Conservation (phyloP, 2,797 vertebrate species). For the Loris lydekkerianus region DNA sequence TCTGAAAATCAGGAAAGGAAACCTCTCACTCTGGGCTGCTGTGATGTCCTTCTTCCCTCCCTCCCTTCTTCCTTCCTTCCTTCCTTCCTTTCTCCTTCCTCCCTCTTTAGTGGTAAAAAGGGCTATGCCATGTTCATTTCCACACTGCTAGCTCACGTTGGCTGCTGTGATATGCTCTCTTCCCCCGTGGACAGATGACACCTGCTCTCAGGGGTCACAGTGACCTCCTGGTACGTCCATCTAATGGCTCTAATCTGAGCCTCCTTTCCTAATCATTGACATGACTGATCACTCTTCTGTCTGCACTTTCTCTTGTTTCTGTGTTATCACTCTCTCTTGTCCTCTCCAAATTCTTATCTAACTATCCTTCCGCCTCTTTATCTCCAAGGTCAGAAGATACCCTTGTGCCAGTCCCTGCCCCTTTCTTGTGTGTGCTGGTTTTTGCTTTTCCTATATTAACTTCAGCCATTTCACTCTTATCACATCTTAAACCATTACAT, state of each 20-base stretch:
- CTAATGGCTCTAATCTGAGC: neutral
- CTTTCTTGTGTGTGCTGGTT: neutral
- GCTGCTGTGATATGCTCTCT: neutral
- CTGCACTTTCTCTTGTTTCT: neutral
- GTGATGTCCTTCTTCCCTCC: neutral
- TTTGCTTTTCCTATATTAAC: neutral
- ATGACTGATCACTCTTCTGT: neutral
- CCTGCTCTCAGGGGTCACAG: neutral
- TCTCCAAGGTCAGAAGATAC: neutral
- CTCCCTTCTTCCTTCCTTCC: neutral
- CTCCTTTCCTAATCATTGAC: neutral
- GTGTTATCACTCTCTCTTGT: neutral
- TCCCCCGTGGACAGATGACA: neutral
- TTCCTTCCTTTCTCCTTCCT: too few relatives aligned
- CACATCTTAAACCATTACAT: neutral
- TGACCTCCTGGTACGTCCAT: neutral
- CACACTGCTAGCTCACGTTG: neutral
- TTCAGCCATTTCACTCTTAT: neutral
- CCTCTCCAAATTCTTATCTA: neutral
- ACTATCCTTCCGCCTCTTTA: neutral
- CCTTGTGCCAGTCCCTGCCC: neutral
- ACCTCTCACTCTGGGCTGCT: neutral
- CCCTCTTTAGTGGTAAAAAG: neutral
- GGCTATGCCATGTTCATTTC: neutral
- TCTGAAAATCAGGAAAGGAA: conserved; percentile 8